Evolutionary conservation across 2,113 vertebrate genomes (phyloP), one percentile per base, ranked within the genome.

Genomic region (Sitta europaea): DNA sequence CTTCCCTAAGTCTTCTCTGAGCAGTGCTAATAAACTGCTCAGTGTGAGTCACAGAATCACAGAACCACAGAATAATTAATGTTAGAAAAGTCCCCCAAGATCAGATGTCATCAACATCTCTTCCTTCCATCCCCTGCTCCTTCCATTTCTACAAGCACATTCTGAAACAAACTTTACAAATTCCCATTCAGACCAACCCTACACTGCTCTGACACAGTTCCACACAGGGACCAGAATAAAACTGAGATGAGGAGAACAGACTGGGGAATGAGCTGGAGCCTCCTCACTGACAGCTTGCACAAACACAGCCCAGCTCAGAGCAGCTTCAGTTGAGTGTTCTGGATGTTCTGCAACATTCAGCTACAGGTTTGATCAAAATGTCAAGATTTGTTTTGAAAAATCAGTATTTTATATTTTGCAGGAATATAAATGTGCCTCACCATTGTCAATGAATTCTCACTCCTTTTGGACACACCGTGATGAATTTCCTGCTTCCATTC

Each of bases 191-290:
- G 72, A 70, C 19, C 38, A 62, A 4, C 27, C 51, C 29, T 25
- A 61, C 3, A 1, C 50, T 77, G 48, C 81, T 63, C 33, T 74
- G 78, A 40, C 80, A 51, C 68, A 77, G 66, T 58, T 79, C 67
- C 68, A 63, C 73, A 54, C n/a, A 47, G 65, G 28, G 77, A 87
- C 48, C 14, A 93, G 90, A 96, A 97, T 91, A 93, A 96, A 94
- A 92, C 38, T 75, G 80, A 75, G 70, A 92, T 77, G 90, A 92
- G 80, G 80, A 91, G 65, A 91, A 91, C 38, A 95, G 90, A 55
- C 67, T 92, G 59, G 29, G 38, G 76, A 76, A 80, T 77, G 63
- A 94, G 85, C 53, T 94, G 93, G 66, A 96, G 48, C 15, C 0
- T 87, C 55, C 68, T 78, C 0, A 0, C 84, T 85, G 80, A 89